A percentile compares a stretch with the other conserved stretches of the same genome.
Conservation (phyloP, 2,113 vertebrate species). For the Oncorhynchus mykiss region DNA sequence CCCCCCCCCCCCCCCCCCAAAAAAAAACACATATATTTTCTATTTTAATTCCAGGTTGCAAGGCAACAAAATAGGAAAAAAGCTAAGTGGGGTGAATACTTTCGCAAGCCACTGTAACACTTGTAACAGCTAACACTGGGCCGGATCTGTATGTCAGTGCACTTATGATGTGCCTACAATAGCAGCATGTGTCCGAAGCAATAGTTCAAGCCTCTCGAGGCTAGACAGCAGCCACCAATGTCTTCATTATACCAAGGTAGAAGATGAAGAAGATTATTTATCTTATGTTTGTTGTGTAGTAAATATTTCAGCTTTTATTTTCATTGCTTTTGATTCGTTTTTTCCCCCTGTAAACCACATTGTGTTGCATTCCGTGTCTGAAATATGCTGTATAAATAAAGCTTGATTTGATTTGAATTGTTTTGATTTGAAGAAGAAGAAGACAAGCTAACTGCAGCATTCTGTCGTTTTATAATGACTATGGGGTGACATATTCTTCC, state of each 20-base stretch:
- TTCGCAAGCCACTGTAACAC: constrained; percentile 24
- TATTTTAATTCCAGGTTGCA: too few species aligned
- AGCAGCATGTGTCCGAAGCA: constrained; percentile 33
- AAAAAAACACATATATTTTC: too few species aligned
- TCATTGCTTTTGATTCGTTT: too few species aligned
- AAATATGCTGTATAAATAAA: too few species aligned
- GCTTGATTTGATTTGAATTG: too few species aligned
- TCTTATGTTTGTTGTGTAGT: too few species aligned
- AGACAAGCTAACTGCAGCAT: constrained; percentile 44
- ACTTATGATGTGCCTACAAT: constrained; percentile 51
- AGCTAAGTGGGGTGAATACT: too few species aligned
- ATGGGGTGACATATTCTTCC: constrained; percentile 52
- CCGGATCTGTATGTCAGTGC: not conserved
- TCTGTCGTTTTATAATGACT: constrained; percentile 64
- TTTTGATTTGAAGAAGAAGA: constrained; percentile 1
- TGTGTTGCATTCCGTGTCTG: too few species aligned
- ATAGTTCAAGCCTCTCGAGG: constrained; percentile 21
- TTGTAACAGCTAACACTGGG: constrained; percentile 36
- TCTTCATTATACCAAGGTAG: constrained; percentile 63
- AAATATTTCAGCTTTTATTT: too few species aligned
- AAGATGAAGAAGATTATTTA: not conserved
- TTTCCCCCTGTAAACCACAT: too few species aligned
- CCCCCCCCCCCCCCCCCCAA: too few species aligned
- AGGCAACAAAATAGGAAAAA: constrained; percentile 19
- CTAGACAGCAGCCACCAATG: constrained; percentile 44